A percentile compares a stretch with the other conserved stretches of the same genome.
phyloP scores from a whole-genome alignment of 2,797 vertebrate species.

The Heliangelus exortis region DNA sequence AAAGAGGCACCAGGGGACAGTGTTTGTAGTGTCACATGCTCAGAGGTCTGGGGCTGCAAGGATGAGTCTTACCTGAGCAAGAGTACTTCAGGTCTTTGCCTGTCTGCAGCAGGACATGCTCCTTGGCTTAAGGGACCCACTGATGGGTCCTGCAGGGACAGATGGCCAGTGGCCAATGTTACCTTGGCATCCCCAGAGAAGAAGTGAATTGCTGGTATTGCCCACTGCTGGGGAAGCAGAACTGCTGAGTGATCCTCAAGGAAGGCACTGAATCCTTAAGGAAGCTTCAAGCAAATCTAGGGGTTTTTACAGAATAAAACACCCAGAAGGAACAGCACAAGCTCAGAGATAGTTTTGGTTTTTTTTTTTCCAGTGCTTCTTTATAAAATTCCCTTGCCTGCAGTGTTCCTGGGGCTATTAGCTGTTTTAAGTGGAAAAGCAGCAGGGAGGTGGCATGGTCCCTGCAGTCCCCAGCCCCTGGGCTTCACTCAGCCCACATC shows the following conservation, averaged over 20 bases:
- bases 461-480: background rate
- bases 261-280: no score
- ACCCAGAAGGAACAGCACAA: background rate
- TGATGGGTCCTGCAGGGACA: background rate
- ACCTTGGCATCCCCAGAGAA: background rate
- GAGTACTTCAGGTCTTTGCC: background rate
- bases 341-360: background rate
- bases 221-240: rapidly evolving
- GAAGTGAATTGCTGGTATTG: background rate
- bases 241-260: background rate
- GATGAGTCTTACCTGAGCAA: no score
- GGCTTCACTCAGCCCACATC: background rate
- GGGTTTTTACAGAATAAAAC: background rate
- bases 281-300: background rate
- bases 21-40: background rate
- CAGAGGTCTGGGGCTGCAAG: background rate
- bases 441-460: background rate
- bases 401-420: background rate
- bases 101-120: rapidly evolving
- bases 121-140: background rate
- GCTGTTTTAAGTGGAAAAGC: background rate
- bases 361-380: background rate
- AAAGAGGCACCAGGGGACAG: background rate
- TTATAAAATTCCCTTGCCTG: background rate
- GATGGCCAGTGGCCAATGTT: background rate